Evolutionary conservation across 1,140 invertebrate genomes (phyloP).

Genomic region (Palaemon carinicauda): DNA sequence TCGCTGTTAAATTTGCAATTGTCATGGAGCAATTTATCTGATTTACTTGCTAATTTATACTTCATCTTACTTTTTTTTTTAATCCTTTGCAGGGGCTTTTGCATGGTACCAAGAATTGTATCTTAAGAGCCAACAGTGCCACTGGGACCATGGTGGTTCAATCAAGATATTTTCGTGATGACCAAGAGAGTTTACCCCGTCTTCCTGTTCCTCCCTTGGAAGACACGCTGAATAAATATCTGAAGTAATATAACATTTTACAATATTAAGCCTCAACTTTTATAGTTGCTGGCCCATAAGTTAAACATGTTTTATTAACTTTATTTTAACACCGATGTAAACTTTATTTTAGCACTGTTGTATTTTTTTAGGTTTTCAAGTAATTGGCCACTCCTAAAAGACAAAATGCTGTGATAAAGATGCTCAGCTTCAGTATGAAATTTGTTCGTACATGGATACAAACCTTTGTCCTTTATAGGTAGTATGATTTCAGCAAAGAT

Average conservation of each 20-base stretch:
- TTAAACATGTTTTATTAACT: not conserved
- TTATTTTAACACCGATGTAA: too few species aligned
- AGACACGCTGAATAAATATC: conserved; percentile 66
- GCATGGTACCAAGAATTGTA: not conserved
- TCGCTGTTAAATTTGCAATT: too few species aligned
- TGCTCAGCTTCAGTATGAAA: too few species aligned
- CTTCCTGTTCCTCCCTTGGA: conserved; percentile 66
- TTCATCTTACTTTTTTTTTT: not conserved
- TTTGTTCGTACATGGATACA: too few species aligned
- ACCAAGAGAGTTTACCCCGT: conserved; percentile 59
- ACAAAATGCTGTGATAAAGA: too few species aligned
- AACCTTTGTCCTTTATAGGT: too few species aligned
- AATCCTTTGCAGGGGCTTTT: conserved; percentile 11
- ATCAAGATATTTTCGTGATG: not conserved
- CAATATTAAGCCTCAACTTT: not conserved
- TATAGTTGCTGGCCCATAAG: not conserved
- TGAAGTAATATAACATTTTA: conserved; percentile 59
- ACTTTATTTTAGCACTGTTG: too few species aligned
- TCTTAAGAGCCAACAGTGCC: not conserved
- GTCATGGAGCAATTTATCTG: too few species aligned
- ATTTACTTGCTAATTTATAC: too few species aligned
- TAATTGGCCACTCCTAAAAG: too few species aligned
- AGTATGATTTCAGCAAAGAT: too few species aligned
- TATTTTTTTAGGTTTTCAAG: too few species aligned
- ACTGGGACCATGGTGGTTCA: not conserved